Evolutionary conservation across 2,888 invertebrate species (phyloP).

Genomic region (Tiliacea citrago): DNA sequence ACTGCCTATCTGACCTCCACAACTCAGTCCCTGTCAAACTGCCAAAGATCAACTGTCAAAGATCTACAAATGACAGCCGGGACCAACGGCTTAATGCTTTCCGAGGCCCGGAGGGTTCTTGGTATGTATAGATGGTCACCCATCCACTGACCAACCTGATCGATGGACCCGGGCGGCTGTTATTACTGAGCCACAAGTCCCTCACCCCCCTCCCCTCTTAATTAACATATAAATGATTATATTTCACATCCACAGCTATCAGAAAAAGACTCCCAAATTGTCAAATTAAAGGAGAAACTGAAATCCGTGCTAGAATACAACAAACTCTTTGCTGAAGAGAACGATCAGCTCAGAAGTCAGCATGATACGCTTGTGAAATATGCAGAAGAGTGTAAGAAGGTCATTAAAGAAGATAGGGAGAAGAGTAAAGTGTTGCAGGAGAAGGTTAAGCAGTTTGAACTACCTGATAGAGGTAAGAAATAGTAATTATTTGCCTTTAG

Average conservation of each 20-base stretch:
- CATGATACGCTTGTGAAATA: slow-evolving; percentile 87
- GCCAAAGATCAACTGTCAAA: no score
- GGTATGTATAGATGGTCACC: no score
- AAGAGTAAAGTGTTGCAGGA: slow-evolving; percentile 78
- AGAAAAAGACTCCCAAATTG: slow-evolving; percentile 91
- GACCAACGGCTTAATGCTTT: no score
- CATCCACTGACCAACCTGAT: no score
- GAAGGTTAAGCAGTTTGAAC: slow-evolving; percentile 83
- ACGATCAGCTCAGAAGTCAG: slow-evolving; percentile 89
- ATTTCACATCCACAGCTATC: slow-evolving; percentile 82
- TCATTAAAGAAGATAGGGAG: slow-evolving; percentile 86
- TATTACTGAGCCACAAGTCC: no score
- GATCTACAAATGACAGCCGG: no score
- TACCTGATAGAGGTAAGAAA: slow-evolving; percentile 82
- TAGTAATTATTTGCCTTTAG: neutral
- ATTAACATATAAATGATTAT: neutral
- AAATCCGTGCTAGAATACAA: slow-evolving; percentile 91
- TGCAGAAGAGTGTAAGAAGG: slow-evolving; percentile 88
- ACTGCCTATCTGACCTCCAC: no score
- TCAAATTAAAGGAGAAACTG: slow-evolving; percentile 92
- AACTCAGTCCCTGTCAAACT: no score
- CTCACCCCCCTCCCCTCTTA: no score
- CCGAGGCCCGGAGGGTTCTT: no score
- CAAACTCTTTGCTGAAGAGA: slow-evolving; percentile 91
- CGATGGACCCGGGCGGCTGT: no score